A percentile compares a stretch with the other conserved stretches of the same genome.
phyloP scores from a whole-genome alignment of 1,140 invertebrate species.

The Drosophila asahinai region DNA sequence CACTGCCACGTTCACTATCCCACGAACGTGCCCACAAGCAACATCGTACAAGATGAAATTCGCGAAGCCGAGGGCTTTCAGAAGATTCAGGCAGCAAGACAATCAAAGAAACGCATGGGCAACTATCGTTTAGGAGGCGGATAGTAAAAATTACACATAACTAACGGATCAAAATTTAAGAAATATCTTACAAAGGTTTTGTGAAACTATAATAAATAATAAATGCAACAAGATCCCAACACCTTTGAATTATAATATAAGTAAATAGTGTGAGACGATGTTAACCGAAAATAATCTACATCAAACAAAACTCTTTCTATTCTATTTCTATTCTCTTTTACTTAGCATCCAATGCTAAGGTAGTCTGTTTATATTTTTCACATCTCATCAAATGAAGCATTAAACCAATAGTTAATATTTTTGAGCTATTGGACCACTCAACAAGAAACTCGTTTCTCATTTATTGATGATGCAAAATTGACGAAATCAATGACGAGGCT shows the following conservation, averaged over 20 bases:
- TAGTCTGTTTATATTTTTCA: conserved; percentile 8
- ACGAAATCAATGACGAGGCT: conserved; percentile 13
- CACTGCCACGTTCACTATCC: neutral
- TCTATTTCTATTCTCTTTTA: neutral
- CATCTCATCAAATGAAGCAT: conserved; percentile 11
- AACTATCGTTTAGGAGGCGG: neutral
- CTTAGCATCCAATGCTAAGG: neutral
- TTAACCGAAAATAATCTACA: too few species aligned
- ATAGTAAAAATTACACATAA: neutral
- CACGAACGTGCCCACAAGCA: neutral
- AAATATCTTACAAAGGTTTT: neutral
- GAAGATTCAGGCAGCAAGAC: neutral
- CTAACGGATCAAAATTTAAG: neutral
- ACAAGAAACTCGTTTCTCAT: conserved; percentile 22
- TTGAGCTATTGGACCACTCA: conserved; percentile 7
- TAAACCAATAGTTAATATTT: neutral
- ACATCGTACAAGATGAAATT: neutral
- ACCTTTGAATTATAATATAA: too few species aligned
- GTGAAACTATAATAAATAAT: neutral
- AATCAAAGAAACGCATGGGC: neutral
- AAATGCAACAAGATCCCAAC: neutral
- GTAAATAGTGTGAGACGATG: too few species aligned
- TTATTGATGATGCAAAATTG: conserved; percentile 41
- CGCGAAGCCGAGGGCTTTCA: neutral
- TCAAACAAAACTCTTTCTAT: too few species aligned